Conservation (phyloP, 2,113 vertebrate genomes). For the Pangasianodon hypophthalmus region DNA sequence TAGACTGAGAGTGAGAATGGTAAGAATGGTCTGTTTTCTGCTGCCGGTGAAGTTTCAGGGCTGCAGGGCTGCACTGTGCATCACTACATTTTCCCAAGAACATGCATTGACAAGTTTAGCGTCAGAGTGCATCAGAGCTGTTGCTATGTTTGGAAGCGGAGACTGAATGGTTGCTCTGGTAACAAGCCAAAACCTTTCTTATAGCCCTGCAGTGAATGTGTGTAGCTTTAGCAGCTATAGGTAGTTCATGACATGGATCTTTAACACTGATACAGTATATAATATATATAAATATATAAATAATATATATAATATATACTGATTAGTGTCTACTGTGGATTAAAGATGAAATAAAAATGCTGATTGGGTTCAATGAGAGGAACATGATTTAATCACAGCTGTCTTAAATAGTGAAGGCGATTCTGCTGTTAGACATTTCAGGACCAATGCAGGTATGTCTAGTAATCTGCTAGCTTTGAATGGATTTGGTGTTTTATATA, state of each 20-base stretch:
- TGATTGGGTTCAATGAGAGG: background rate
- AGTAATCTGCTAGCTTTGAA: background rate
- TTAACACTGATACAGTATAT: conserved; percentile 43
- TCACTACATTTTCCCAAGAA: background rate
- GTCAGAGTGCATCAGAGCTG: conserved; percentile 16
- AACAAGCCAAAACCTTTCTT: conserved; percentile 27
- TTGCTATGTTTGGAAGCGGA: background rate
- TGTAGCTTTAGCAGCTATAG: conserved; percentile 51
- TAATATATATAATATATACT: too few relatives aligned
- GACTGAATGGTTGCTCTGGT: conserved; percentile 40
- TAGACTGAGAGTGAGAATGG: conserved; percentile 34
- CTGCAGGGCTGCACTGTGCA: background rate
- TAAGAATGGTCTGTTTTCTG: conserved; percentile 22
- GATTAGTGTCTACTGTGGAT: conserved; percentile 49
- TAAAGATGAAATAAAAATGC: conserved; percentile 8
- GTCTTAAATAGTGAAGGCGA: background rate
- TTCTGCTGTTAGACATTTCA: background rate
- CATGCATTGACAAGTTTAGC: background rate
- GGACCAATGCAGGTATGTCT: background rate
- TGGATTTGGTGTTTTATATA: background rate
- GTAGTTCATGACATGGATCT: conserved; percentile 60
- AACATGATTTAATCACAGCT: background rate
- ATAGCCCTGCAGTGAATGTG: conserved; percentile 33
- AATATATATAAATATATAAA: too few relatives aligned
- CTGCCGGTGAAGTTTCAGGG: background rate